These are phyloP conservation scores for Sceloporus tristichus DNA, from an alignment of 2,113 vertebrate species.

Conservation along the genomic window DNA sequence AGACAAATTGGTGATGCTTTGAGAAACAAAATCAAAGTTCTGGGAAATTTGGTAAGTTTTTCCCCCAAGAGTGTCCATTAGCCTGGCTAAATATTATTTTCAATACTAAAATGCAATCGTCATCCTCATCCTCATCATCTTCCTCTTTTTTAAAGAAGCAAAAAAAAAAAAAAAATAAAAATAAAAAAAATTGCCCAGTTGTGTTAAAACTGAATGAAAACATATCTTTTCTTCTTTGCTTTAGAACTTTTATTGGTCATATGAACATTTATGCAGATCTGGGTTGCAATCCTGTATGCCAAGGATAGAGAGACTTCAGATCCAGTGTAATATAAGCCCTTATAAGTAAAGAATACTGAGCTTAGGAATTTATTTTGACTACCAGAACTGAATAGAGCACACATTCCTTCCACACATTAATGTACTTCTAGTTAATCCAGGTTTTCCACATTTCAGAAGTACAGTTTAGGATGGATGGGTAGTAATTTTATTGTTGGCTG, in stretches of 20 bases:
- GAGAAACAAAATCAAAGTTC: constrained; percentile 90
- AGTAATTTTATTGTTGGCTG: not conserved
- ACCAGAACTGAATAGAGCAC: too few relatives aligned
- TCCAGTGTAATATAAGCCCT: too few relatives aligned
- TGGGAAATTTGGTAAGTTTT: constrained; percentile 88
- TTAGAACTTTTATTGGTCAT: not conserved
- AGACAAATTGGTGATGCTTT: constrained; percentile 96
- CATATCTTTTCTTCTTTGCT: not conserved
- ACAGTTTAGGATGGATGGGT: not conserved
- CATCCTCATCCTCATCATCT: too few relatives aligned
- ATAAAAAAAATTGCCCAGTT: not conserved
- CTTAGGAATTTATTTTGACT: not conserved
- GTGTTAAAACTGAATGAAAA: not conserved
- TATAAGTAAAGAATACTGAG: not conserved
- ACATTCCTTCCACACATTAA: too few relatives aligned
- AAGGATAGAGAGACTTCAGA: not conserved
- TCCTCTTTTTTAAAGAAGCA: too few relatives aligned
- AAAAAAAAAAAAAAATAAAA: not conserved
- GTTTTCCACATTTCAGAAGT: not conserved
- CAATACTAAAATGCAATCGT: not conserved
- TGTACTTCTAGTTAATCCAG: not conserved
- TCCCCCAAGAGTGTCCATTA: not conserved
- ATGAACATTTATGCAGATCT: not conserved
- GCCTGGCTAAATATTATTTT: not conserved
- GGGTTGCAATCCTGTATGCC: not conserved